Evolutionary conservation across 2,797 vertebrate species (phyloP).

Genomic region (Trichosurus vulpecula): DNA sequence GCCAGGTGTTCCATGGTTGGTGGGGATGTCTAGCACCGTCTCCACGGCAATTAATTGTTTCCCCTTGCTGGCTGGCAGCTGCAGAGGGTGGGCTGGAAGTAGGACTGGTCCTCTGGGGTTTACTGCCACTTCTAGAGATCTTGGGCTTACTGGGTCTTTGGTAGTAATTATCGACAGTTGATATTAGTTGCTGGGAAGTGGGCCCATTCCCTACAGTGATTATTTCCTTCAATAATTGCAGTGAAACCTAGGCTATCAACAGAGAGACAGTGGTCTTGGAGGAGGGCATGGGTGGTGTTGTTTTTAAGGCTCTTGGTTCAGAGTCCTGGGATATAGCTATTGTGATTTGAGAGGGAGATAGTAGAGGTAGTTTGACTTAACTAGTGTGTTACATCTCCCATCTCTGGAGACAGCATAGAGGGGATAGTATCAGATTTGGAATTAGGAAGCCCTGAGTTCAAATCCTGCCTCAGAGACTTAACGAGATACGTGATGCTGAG

Average conservation of each 20-base stretch:
- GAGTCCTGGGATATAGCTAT: neutral
- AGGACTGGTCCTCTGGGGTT: neutral
- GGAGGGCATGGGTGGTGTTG: neutral
- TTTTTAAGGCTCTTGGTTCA: neutral
- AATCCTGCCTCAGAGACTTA: conserved; percentile 1
- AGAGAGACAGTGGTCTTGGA: neutral
- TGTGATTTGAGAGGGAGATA: neutral
- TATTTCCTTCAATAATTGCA: neutral
- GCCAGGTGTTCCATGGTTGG: neutral
- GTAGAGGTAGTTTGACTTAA: neutral
- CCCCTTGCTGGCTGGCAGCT: neutral
- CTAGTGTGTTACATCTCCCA: neutral
- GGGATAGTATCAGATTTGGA: neutral
- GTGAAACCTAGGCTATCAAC: neutral
- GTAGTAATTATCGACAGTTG: neutral
- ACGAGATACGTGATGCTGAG: neutral
- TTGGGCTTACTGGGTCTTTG: neutral
- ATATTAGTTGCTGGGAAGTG: neutral
- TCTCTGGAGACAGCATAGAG: neutral
- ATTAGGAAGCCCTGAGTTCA: neutral
- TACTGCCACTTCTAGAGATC: neutral
- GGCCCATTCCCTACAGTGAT: neutral
- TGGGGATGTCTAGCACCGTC: neutral
- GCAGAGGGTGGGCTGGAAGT: neutral
- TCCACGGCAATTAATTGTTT: neutral